Evolutionary conservation across 2,797 vertebrate genomes (phyloP).

Genomic region (Mionectes olivaceus): DNA sequence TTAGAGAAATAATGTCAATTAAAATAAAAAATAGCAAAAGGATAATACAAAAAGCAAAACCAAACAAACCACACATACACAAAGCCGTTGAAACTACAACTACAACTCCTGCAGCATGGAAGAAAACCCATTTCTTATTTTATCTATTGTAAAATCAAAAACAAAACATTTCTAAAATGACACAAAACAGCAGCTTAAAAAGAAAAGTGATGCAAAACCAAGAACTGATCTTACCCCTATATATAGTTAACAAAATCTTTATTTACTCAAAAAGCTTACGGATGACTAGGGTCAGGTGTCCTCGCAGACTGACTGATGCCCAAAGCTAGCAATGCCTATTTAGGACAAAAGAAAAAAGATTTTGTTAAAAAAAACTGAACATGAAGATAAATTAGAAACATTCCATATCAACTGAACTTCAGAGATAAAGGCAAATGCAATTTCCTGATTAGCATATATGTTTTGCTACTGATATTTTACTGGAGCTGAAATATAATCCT

Average conservation of each 20-base stretch:
- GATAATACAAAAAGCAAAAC: neutral
- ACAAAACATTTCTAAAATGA: neutral
- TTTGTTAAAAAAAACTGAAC: neutral
- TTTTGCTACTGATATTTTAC: neutral
- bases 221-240: neutral
- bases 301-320: constrained; percentile 96
- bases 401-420: neutral
- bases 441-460: neutral
- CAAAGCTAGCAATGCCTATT: constrained; percentile 89
- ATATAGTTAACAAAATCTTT: constrained; percentile 38
- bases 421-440: neutral
- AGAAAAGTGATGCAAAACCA: neutral
- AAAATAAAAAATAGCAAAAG: neutral
- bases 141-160: neutral
- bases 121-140: neutral
- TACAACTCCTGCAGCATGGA: neutral
- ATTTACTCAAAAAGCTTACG: constrained; percentile 85
- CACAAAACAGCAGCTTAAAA: neutral
- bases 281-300: constrained; percentile 92
- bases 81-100: neutral
- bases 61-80: neutral
- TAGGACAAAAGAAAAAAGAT: neutral
- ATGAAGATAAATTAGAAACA: neutral
- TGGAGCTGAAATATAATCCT: neutral
- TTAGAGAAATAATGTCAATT: neutral